Conservation (phyloP, 2,888 invertebrate species). For the Aelia acuminata region DNA sequence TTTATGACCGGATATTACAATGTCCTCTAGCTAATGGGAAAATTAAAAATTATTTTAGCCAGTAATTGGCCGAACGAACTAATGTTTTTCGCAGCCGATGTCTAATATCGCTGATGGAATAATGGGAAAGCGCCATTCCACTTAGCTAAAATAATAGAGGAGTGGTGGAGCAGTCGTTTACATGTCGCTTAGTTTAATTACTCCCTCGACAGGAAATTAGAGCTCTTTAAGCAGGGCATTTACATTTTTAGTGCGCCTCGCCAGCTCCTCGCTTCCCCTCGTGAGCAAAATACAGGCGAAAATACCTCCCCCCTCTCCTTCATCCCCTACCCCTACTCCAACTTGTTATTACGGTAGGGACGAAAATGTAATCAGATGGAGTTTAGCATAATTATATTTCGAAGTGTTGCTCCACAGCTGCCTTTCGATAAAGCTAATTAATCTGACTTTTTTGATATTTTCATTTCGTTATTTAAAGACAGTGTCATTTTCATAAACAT, state of each 20-base stretch:
- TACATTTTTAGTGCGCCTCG: constrained; percentile 37
- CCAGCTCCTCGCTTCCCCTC: constrained; percentile 13
- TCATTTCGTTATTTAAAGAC: background rate
- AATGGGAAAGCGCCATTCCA: background rate
- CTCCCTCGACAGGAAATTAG: constrained; percentile 46
- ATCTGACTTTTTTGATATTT: background rate
- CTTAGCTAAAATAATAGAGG: constrained; percentile 43
- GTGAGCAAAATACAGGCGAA: constrained; percentile 4
- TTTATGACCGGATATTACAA: background rate
- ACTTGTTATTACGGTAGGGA: constrained; percentile 6
- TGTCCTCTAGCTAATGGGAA: background rate
- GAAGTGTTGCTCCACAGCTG: background rate
- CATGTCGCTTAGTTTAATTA: constrained; percentile 51
- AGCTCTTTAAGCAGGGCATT: constrained; percentile 36
- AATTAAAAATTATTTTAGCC: background rate
- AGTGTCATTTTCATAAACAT: background rate
- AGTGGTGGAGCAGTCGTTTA: background rate
- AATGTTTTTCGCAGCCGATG: background rate
- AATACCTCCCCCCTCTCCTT: background rate
- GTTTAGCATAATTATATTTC: constrained; percentile 23
- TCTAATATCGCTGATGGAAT: background rate
- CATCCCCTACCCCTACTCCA: background rate
- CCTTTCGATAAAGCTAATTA: background rate
- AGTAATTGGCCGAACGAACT: background rate
- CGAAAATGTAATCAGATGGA: constrained; percentile 17